phyloP scores from a whole-genome alignment of 2,888 invertebrate species.

The Acanthosepion lycidas region DNA sequence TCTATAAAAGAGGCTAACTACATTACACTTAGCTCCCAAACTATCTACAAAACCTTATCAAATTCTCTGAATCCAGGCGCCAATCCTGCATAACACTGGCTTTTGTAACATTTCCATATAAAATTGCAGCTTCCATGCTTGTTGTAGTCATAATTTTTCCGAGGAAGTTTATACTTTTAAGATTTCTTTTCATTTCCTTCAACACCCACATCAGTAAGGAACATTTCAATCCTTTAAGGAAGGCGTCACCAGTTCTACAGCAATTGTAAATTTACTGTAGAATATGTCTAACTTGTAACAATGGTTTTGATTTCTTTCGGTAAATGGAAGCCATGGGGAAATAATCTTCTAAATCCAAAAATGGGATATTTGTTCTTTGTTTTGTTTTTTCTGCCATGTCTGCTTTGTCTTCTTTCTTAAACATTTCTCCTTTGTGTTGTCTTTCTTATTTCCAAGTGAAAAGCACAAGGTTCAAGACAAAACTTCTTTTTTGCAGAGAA shows the following conservation, averaged over 20 bases:
- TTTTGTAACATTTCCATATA: constrained; percentile 33
- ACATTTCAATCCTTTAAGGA: constrained; percentile 33
- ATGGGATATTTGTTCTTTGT: neutral
- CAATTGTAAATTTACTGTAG: constrained; percentile 2
- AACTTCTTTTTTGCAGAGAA: too few species aligned
- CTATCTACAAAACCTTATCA: constrained; percentile 33
- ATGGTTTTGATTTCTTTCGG: neutral
- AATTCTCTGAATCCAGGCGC: constrained; percentile 33
- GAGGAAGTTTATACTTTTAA: constrained; percentile 21
- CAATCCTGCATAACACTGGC: neutral
- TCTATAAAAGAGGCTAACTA: constrained; percentile 16
- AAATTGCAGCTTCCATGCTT: neutral
- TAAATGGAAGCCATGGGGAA: constrained; percentile 33
- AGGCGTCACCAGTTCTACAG: neutral
- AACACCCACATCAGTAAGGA: neutral
- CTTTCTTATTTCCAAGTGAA: too few species aligned
- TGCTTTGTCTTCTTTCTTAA: too few species aligned
- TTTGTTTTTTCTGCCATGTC: too few species aligned
- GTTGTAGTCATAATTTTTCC: neutral
- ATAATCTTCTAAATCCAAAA: constrained; percentile 17
- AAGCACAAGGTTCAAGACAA: too few species aligned
- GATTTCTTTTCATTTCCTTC: constrained; percentile 33
- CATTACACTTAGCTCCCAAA: neutral
- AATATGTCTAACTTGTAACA: neutral
- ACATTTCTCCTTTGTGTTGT: too few species aligned